Percentiles rank a stretch among this genome's conserved stretches.
Evolutionary conservation across 2,113 vertebrate genomes (phyloP).

Genomic region (Dasypus novemcinctus): DNA sequence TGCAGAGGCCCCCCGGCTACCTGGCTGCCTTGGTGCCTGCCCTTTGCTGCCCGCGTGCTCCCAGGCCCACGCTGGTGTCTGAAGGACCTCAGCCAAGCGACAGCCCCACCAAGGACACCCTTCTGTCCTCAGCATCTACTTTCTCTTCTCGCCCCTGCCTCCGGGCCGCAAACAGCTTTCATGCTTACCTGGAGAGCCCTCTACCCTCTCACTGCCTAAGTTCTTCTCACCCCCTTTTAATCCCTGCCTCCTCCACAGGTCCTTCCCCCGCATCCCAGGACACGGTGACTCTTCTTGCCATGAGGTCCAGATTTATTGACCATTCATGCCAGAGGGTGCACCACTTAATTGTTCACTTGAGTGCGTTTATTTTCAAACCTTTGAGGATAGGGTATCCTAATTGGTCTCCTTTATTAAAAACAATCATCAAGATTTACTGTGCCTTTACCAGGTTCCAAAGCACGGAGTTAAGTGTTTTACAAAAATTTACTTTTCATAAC

Average conservation of each 20-base stretch:
- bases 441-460: background rate
- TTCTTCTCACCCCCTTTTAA: background rate
- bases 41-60: accelerated
- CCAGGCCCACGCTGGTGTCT: background rate
- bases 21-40: accelerated
- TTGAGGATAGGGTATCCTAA: background rate
- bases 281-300: background rate
- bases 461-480: background rate
- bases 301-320: background rate
- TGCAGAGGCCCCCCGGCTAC: background rate
- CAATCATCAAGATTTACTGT: background rate
- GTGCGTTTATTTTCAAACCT: background rate
- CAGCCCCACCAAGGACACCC: background rate
- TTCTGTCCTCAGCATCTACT: background rate
- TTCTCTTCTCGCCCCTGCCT: background rate
- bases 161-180: background rate
- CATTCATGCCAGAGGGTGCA: accelerated
- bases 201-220: too few relatives aligned
- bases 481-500: background rate
- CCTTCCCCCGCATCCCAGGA: background rate
- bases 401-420: background rate
- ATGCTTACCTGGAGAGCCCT: background rate
- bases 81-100: accelerated
- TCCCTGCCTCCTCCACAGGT: background rate
- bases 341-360: background rate